These are phyloP conservation scores for Luehdorfia chinensis DNA, from an alignment of 1,140 invertebrate species.

Conservation along the genomic window DNA sequence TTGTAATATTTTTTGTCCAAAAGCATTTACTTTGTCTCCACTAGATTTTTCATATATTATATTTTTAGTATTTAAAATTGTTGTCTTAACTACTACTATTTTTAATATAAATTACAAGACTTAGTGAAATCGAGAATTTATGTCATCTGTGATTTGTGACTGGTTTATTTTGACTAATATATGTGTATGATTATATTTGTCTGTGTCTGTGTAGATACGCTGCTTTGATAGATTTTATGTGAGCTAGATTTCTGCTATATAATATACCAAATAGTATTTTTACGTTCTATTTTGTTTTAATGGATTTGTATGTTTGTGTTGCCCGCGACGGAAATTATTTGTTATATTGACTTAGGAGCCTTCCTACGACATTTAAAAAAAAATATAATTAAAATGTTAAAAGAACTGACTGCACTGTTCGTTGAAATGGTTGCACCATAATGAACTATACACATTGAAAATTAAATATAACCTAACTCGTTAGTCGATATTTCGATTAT, in stretches of 20 bases:
- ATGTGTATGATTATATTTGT: slow-evolving; percentile 64
- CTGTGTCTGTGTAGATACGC: slow-evolving; percentile 61
- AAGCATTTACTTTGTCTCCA: slow-evolving; percentile 59
- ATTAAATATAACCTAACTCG: not conserved
- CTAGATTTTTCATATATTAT: slow-evolving; percentile 45
- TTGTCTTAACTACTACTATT: slow-evolving; percentile 59
- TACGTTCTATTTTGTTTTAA: slow-evolving; percentile 71
- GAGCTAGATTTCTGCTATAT: slow-evolving; percentile 72
- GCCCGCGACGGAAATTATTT: slow-evolving; percentile 21
- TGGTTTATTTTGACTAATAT: slow-evolving; percentile 74
- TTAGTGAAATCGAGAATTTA: slow-evolving; percentile 75
- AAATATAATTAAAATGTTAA: not conserved
- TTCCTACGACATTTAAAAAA: not conserved
- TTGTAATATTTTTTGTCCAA: slow-evolving; percentile 32
- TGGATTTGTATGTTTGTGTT: slow-evolving; percentile 57
- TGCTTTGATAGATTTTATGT: slow-evolving; percentile 71
- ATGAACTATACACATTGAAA: not conserved
- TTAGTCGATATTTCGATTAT: slow-evolving; percentile 19
- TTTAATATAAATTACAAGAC: slow-evolving; percentile 68
- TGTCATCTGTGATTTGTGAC: slow-evolving; percentile 75
- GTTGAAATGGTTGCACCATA: not conserved
- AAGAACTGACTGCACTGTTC: not conserved
- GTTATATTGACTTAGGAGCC: slow-evolving; percentile 21
- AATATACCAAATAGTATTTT: slow-evolving; percentile 76
- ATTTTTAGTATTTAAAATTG: slow-evolving; percentile 53